phyloP scores from a whole-genome alignment of 2,888 invertebrate species.

The Aspidapion aeneum region DNA sequence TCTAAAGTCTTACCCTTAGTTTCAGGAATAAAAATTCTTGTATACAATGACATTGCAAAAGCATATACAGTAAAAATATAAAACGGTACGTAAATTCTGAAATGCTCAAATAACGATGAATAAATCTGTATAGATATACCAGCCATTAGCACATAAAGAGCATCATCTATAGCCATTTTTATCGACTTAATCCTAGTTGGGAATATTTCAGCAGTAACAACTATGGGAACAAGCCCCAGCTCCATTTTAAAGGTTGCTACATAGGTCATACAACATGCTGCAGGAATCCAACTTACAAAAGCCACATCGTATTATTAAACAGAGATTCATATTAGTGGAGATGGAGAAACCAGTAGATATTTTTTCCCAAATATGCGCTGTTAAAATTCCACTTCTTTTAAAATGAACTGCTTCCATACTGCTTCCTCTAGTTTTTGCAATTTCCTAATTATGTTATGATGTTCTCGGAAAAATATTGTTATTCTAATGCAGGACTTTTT shows the following conservation, averaged over 20 bases:
- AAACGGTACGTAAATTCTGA: constrained; percentile 42
- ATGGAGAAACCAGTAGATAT: no score
- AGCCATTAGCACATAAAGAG: constrained; percentile 41
- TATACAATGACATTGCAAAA: constrained; percentile 24
- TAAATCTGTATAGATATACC: constrained; percentile 40
- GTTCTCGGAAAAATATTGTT: no score
- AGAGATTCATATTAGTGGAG: no score
- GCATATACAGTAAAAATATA: constrained; percentile 35
- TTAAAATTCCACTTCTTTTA: no score
- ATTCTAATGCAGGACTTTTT: no score
- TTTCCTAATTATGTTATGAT: no score
- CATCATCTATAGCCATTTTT: constrained; percentile 44
- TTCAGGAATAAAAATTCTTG: constrained; percentile 32
- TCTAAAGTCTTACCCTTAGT: constrained; percentile 40
- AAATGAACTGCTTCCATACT: no score
- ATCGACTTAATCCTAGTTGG: constrained; percentile 46
- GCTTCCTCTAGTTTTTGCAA: no score
- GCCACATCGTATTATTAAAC: constrained; percentile 35
- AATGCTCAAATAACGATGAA: constrained; percentile 32
- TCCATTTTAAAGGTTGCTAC: constrained; percentile 43
- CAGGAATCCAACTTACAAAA: constrained; percentile 43
- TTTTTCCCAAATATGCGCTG: no score
- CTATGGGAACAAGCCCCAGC: constrained; percentile 44
- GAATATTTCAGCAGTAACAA: constrained; percentile 45
- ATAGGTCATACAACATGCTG: constrained; percentile 42